Evolutionary conservation across 2,797 vertebrate genomes (phyloP), one percentile per base, ranked within the genome.

Genomic region (Oreochromis grahami): DNA sequence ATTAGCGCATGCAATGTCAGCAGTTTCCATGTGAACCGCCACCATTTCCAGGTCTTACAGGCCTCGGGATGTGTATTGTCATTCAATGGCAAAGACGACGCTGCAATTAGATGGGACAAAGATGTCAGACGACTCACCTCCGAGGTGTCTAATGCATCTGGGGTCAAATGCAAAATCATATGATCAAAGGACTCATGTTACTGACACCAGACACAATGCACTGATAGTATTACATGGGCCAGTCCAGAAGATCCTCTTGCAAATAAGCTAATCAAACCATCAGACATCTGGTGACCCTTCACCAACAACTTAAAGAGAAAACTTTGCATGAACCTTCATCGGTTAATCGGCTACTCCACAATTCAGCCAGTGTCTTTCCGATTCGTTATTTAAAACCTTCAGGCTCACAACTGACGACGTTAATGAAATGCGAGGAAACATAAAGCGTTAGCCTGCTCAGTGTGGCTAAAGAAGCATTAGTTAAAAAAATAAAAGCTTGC

Each of bases 1-100:
- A 91, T 92, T 79, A 77, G 55, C 1, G 70, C 83, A 93, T 83
- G 93, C 91, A 94, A 90, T 92, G 91, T 77, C 76, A 56, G 48
- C 80, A 81, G 87, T 95, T 94, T 92, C 89, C 92, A 91, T 87
- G 76, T 78, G 10, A 95, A 93, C 41, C 82, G 13, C 78, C 29
- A 77, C 83, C 48, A 90, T 92, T 95, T 93, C 91, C 92, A 60
- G 88, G 78, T 84, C 88, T 87, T 85, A 89, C 76, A 83, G 79
- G 77, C 55, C 81, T 36, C 78, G 60, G 82, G 89, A 87, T 92
- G 93, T 89, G 90, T 93, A 95, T 94, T 96, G 81, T 81, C 78
- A 81, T 89, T 92, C 89, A 86, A 85, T 85, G 87, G 87, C 45
- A 87, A 88, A 88, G 79, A 86, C 50, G 4, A 86, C 70, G 14